Evolutionary conservation across 2,888 invertebrate species (phyloP), one percentile per base, ranked within the genome.

Genomic region (Mesorhabditis belari): DNA sequence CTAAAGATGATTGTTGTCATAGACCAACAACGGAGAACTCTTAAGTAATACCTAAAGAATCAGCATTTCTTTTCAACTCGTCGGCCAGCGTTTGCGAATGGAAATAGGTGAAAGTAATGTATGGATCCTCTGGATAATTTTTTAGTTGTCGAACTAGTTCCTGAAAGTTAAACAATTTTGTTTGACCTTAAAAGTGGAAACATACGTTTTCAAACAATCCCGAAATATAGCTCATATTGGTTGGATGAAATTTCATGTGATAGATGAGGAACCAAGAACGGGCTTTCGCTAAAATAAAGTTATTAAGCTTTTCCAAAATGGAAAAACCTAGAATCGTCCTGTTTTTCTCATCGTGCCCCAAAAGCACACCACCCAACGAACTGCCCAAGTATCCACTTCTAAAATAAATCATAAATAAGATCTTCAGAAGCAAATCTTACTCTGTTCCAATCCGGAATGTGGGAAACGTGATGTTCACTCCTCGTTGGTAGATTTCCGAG

Each of bases 11-110:
- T n/a, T 9, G 12, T 35, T 35, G 44, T 9, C 44, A 35, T 17
- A 35, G 44, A 35, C 12, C 44, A 35, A n/a, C 44, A 9, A 35
- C n/a, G n/a, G n/a, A n/a, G n/a, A n/a, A n/a, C n/a, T n/a, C n/a
- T 4, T 19, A 23, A 29, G 49, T 49, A 29, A 44, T 29, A 66
- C 65, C 55, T 55, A 79, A 58, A 2, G 92, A 89, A 80, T 89
- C 87, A 0, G 93, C 92, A 82, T 93, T 93, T 81, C 89, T 88
- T 81, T 93, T 92, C 74, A 94, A 84, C 81, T 94, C 93, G 79
- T 91, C 89, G 80, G 92, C 91, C 70, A 94, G 84, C 0, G 93
- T 92, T 65, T 91, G 87, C 17, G 92, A 81, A 64, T 80, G 80
- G 66, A 80, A 79, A 61, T 77, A 76, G 3, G 80, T 80, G 57